Base-by-base conservation (phyloP, 2,113 vertebrate genomes). In the Panthera tigris region DNA sequence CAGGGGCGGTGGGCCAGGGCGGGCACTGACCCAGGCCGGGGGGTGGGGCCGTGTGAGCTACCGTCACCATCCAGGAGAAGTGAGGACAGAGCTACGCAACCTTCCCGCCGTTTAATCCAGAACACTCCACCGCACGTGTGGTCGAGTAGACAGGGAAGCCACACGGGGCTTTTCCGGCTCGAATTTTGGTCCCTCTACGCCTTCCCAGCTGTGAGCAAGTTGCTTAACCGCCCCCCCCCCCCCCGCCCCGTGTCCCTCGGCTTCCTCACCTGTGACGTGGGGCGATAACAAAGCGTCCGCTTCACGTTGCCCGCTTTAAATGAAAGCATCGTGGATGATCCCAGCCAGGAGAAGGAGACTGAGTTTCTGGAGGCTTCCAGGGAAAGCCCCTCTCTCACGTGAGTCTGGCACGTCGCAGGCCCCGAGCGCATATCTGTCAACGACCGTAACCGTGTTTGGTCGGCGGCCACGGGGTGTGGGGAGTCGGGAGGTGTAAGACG, bases 21-120 rank as follows among this genome's bases (percentile, higher is more conserved):
- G 3, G 9, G 50, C 50, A 0, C 0, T 3, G 66, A 18, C 80
- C 23, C 5, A n/a, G 21, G 9, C n/a, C 0, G 1, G 48, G 52
- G 48, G 66, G 15, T 1, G 14, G 50, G 52, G 6, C 31, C 16
- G 0, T 21, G 10, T 1, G 82, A 55, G 82, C 14, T 18, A 0
- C 13, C 0, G 1, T 11, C n/a, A 15, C 13, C 71, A 27, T 1
- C n/a, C 0, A 0, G 18, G 6, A 66, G 27, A 78, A 41, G 9
- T 15, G 39, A 55, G 52, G 18, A 25, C 18, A 0, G 19, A n/a
- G 29, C 12, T 19, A 33, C 0, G 3, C 16, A 12, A 23, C 39
- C 6, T 82, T 31, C 78, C 55, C n/a, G 68, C 41, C 45, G 0
- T 39, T 66, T 9, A 0, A 8, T 41, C 68, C 55, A 7, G 65